Evolutionary conservation across 2,888 invertebrate genomes (phyloP), one percentile per base, ranked within the genome.

Genomic region (Suillia variegata): DNA sequence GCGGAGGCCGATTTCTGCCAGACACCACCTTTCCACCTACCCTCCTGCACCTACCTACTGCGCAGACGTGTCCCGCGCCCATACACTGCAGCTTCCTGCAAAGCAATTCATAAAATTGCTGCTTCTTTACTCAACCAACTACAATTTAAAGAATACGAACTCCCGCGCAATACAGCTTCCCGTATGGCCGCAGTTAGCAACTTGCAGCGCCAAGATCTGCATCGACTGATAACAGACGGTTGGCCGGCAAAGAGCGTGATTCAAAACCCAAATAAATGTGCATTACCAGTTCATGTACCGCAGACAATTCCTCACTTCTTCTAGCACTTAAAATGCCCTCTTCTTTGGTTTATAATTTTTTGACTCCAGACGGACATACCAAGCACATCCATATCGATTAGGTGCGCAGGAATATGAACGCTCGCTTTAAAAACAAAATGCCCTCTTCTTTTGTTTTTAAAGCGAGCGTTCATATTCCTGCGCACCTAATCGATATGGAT

Each of bases 161-260:
- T 51, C 58, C 54, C 58, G 54, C 59, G 45, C 31, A 38, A 34
- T 57, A n/a, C n/a, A n/a, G 18, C 45, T 54, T 49, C 49, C 48
- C 31, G n/a, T 52, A 47, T 58, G 26, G 21, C 2, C 12, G 42
- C 34, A 54, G 24, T 22, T 20, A 20, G 15, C 22, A n/a, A 42
- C 22, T 45, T 38, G 42, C 21, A 26, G 6, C 45, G 4, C 18
- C 45, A 10, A 45, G 59, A 59, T 59, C 59, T 42, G 48, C 24
- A 2, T 6, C 42, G 51, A 38, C 42, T 54, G 59, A 59, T 59
- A 59, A 59, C 52, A 58, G 45, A 33, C 15, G n/a, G 21, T 13
- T 31, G 22, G 21, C 6, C 33, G 4, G 38, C 38, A 38, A 12
- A 31, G 31, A n/a, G n/a, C n/a, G n/a, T n/a, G n/a, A 26, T 26